Base-by-base conservation (phyloP, 1,140 invertebrate genomes). In the Diprion similis region DNA sequence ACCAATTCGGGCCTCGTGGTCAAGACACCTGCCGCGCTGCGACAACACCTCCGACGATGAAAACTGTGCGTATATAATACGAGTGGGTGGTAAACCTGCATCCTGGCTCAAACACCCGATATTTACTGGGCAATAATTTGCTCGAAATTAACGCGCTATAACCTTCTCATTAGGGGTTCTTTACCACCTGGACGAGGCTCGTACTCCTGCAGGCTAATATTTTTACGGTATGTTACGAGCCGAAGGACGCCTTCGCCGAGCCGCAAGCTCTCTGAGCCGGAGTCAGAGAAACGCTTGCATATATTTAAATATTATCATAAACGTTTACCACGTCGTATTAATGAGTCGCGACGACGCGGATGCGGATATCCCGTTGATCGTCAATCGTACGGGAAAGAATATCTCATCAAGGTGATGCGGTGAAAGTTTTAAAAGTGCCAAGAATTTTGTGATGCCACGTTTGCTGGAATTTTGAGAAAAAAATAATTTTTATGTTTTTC, bases 91-190 rank as follows among this genome's bases (percentile, higher is more conserved):
- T 13, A 59, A 59, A 17, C 51, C 51, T 37, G 24, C 24, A 59
- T 59, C 51, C 11, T 17, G n/a, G 51, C 51, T 8, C 24, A 37
- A 59, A 59, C 51, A 59, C 51, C 51, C 66, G 13, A 45, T 68
- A 68, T 68, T 68, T 68, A 68, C 66, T 45, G 37, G 18, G 11
- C 37, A 68, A 68, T 68, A 68, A 68, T 68, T 68, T 68, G 66
- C 66, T 45, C 18, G 37, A 45, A 68, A 68, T 68, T 68, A 68
- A 68, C 66, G 66, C 66, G 66, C 66, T 18, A 68, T 68, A 68
- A 68, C 66, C 18, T 68, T 68, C 66, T 17, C 66, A 68, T 68
- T 68, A 68, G 18, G 66, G 15, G 66, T 68, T 68, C 66, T 68
- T 68, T 68, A 68, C 18, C 18, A 18, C 18, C 66, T 13, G 66